Percentiles rank a stretch among this genome's conserved stretches.
Conservation (phyloP, 2,797 vertebrate species). For the Setipinna tenuifilis region DNA sequence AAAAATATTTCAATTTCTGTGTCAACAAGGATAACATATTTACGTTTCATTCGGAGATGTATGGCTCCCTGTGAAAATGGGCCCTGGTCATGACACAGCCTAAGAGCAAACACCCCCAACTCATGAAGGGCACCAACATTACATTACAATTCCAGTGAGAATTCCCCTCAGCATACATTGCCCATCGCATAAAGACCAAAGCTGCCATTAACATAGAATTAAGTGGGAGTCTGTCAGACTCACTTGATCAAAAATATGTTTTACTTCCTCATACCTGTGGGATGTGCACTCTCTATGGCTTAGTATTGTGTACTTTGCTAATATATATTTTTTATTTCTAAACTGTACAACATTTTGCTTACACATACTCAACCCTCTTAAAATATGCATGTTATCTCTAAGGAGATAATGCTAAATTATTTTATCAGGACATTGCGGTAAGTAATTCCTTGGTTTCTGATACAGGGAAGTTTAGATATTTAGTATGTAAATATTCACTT, state of each 20-base stretch:
- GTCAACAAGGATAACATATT: constrained; percentile 10
- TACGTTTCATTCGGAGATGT: background rate
- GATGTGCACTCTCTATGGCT: background rate
- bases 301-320: background rate
- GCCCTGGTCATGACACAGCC: background rate
- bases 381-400: background rate
- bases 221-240: background rate
- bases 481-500: background rate
- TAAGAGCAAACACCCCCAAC: background rate
- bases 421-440: background rate
- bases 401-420: background rate
- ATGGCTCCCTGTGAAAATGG: background rate
- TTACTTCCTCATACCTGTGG: background rate
- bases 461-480: background rate
- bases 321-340: background rate
- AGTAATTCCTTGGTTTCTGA: background rate
- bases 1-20: constrained; percentile 6
- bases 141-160: background rate
- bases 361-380: background rate
- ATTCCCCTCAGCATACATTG: background rate
- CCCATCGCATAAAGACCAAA: background rate
- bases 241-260: background rate
- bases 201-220: background rate
- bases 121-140: background rate
- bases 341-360: background rate